Evolutionary conservation across 2,888 invertebrate species (phyloP).

Genomic region (Agrotis clavis): DNA sequence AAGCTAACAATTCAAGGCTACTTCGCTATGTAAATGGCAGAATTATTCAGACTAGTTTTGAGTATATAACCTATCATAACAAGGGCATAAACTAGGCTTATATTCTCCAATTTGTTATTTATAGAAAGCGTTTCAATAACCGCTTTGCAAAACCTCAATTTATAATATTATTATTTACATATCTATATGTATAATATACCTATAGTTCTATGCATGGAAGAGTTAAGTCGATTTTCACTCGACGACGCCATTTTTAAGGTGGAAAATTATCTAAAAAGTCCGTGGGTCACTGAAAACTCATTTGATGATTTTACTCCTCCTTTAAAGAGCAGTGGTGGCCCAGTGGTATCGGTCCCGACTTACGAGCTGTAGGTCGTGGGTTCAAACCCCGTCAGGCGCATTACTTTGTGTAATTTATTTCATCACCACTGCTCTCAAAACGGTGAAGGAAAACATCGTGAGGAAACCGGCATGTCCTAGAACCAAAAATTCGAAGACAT

Average conservation of each 20-base stretch:
- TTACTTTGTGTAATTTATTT: too few species aligned
- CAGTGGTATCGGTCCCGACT: too few species aligned
- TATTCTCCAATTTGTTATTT: conserved; percentile 20
- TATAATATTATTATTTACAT: conserved; percentile 17
- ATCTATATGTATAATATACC: not conserved
- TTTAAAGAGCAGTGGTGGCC: too few species aligned
- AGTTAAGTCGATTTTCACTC: not conserved
- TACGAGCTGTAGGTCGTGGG: too few species aligned
- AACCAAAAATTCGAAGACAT: too few species aligned
- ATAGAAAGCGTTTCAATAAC: conserved; percentile 28
- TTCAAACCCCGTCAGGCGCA: too few species aligned
- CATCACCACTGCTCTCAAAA: too few species aligned
- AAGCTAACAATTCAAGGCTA: conserved; percentile 13
- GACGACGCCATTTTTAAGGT: not conserved
- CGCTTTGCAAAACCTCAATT: conserved; percentile 7
- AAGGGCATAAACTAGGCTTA: conserved; percentile 32
- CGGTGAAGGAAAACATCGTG: too few species aligned
- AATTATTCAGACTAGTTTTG: conserved; percentile 25
- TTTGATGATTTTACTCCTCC: too few species aligned
- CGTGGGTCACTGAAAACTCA: too few species aligned
- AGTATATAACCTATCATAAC: conserved; percentile 20
- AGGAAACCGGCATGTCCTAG: too few species aligned
- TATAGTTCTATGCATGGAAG: not conserved
- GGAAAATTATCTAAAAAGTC: too few species aligned
- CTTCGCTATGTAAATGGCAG: conserved; percentile 26